Base-by-base conservation (phyloP, 1,140 invertebrate genomes). In the Drosophila tsacasi region DNA sequence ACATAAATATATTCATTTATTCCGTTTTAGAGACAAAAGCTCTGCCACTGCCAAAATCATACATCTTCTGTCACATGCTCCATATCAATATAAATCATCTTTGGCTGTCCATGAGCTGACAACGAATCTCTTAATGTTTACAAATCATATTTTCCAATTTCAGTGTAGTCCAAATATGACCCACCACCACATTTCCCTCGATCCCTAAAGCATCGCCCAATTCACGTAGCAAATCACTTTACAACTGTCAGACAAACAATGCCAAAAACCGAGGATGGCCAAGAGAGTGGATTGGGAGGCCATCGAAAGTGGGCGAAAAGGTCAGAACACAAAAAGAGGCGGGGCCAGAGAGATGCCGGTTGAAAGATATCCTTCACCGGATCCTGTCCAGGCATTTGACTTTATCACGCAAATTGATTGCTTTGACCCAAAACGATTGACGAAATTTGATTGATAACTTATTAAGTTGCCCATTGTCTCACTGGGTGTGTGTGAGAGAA, bases 371-470 rank as follows among this genome's bases (percentile, higher is more conserved):
- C 63, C 54, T 37, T 63, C 63, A 55, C 46, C 62, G 47, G 37
- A 77, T 66, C 39, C 55, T 78, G 81, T 68, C 68, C 77, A 75
- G 44, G 63, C 58, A 68, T 73, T 84, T 90, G 84, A 90, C 74
- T 87, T 87, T 89, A 87, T 87, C 85, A 74, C 85, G 83, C 81
- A 90, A 87, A 90, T 87, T 87, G 84, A 87, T 87, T 84, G 77
- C 84, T 84, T 90, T 73, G 76, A 89, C 81, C 82, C 81, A 82
- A 79, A 83, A 84, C 76, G 76, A 79, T 79, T 79, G 77, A 79
- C 76, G 58, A 87, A 84, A 90, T 90, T 87, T 87, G 84, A 87
- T 87, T 87, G 84, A 87, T 87, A 90, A 84, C 84, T 87, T 87
- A 90, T 87, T 89, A 89, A 86, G 82, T 89, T 79, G 77, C 27